phyloP scores from a whole-genome alignment of 2,888 invertebrate species.

The Andrena chrysosceles region DNA sequence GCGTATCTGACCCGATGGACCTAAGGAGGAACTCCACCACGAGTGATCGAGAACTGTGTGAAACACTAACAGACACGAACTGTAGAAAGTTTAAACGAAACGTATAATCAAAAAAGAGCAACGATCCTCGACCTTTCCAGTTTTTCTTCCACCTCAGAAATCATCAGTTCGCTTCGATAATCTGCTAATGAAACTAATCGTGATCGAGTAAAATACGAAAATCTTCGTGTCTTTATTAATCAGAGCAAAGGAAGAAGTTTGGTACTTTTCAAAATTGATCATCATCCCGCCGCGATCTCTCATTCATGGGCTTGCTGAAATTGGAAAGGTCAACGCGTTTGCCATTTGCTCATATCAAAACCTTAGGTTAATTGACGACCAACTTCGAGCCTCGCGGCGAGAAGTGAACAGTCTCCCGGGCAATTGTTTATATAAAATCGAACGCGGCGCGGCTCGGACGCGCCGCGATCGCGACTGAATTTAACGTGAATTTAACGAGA shows the following conservation, averaged over 20 bases:
- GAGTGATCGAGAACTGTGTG: slow-evolving; percentile 68
- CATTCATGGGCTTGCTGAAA: slow-evolving; percentile 42
- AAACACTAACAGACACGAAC: slow-evolving; percentile 46
- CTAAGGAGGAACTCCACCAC: slow-evolving; percentile 78
- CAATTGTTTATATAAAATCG: slow-evolving; percentile 41
- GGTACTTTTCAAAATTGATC: too few relatives aligned
- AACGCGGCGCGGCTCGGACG: slow-evolving; percentile 24
- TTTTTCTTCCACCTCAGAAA: slow-evolving; percentile 58
- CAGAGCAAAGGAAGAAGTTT: too few relatives aligned
- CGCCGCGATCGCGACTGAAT: slow-evolving; percentile 58
- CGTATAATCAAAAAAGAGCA: slow-evolving; percentile 68
- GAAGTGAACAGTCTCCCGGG: slow-evolving; percentile 45
- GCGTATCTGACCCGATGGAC: slow-evolving; percentile 71
- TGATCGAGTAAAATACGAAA: slow-evolving; percentile 16
- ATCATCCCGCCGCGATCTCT: too few relatives aligned
- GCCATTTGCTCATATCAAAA: slow-evolving; percentile 82
- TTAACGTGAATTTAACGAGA: slow-evolving; percentile 42
- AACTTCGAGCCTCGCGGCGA: slow-evolving; percentile 66
- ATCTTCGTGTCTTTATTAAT: slow-evolving; percentile 3
- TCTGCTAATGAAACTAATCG: slow-evolving; percentile 15
- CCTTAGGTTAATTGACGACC: slow-evolving; percentile 73
- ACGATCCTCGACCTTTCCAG: slow-evolving; percentile 75
- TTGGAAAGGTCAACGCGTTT: slow-evolving; percentile 79
- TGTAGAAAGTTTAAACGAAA: slow-evolving; percentile 59
- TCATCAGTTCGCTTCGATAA: slow-evolving; percentile 23